Evolutionary conservation across 2,113 vertebrate genomes (phyloP).

Genomic region (Trematomus loennbergii): DNA sequence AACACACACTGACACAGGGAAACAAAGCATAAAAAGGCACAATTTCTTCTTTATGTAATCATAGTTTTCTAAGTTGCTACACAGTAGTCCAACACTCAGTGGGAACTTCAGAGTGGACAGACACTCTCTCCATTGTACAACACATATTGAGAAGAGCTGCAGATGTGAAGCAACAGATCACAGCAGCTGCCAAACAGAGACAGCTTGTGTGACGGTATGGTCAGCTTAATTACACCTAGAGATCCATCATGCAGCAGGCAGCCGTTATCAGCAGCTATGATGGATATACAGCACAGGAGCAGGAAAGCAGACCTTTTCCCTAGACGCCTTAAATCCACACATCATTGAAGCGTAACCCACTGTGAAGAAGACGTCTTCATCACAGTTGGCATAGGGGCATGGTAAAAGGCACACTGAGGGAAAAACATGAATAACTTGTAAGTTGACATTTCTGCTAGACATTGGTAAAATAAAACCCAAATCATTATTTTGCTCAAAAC

Average conservation of each 20-base stretch:
- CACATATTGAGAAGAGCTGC: background rate
- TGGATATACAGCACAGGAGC: conserved; percentile 15
- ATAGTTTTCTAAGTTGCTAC: conserved; percentile 15
- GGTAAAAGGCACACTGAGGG: too few species aligned
- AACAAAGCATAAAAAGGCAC: conserved; percentile 35
- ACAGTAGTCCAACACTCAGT: conserved; percentile 22
- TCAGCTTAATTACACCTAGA: conserved; percentile 49
- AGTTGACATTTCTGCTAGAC: too few species aligned
- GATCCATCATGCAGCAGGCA: conserved; percentile 53
- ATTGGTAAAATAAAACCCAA: too few species aligned
- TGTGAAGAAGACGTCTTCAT: too few species aligned
- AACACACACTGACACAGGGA: conserved; percentile 3
- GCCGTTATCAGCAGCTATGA: conserved; percentile 56
- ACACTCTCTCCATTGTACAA: conserved; percentile 29
- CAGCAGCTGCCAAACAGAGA: conserved; percentile 24
- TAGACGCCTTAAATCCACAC: conserved; percentile 34
- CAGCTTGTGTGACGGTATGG: conserved; percentile 12
- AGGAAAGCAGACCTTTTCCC: conserved; percentile 20
- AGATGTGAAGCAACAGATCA: conserved; percentile 37
- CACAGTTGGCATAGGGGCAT: too few species aligned
- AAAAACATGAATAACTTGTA: too few species aligned
- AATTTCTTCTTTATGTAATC: conserved; percentile 38
- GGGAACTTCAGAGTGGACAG: conserved; percentile 3
- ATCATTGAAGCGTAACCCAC: conserved; percentile 18
- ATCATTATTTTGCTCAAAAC: too few species aligned